Evolutionary conservation across 2,888 invertebrate species (phyloP).

Genomic region (Aromia moschata): DNA sequence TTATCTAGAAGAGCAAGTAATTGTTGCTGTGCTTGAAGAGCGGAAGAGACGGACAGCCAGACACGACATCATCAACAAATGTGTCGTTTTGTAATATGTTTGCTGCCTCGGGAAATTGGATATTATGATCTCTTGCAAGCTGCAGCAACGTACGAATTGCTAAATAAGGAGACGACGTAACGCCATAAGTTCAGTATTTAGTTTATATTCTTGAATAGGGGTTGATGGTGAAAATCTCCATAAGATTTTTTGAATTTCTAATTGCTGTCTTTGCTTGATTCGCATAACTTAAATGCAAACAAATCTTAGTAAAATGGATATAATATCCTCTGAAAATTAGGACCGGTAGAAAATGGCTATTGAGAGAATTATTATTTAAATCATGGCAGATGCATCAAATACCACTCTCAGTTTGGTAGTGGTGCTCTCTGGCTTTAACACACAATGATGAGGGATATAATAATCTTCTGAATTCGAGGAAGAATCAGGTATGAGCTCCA

Average conservation of each 20-base stretch:
- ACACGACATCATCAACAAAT: not conserved
- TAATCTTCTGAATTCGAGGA: conserved; percentile 6
- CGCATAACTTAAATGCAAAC: conserved; percentile 18
- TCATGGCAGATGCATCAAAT: conserved; percentile 39
- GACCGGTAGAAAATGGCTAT: conserved; percentile 27
- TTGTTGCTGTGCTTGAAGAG: not conserved
- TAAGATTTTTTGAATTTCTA: conserved; percentile 22
- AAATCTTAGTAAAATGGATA: conserved; percentile 14
- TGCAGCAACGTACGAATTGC: conserved; percentile 14
- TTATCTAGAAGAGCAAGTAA: not conserved
- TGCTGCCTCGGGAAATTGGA: conserved; percentile 5
- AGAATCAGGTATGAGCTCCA: conserved; percentile 15
- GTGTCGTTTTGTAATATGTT: not conserved
- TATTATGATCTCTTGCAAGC: conserved; percentile 10
- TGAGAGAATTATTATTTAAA: conserved; percentile 29
- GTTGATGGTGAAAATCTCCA: conserved; percentile 23
- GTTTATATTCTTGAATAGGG: conserved; percentile 19
- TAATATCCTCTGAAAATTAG: conserved; percentile 26
- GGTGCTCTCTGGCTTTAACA: conserved; percentile 33
- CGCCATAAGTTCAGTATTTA: conserved; percentile 17
- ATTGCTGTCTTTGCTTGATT: conserved; percentile 19
- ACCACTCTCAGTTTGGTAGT: conserved; percentile 41
- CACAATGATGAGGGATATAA: conserved; percentile 43
- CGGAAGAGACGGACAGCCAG: not conserved
- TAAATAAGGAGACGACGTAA: conserved; percentile 13